Base-by-base conservation (phyloP, 2,797 vertebrate genomes). In the Phylloscopus collybita region DNA sequence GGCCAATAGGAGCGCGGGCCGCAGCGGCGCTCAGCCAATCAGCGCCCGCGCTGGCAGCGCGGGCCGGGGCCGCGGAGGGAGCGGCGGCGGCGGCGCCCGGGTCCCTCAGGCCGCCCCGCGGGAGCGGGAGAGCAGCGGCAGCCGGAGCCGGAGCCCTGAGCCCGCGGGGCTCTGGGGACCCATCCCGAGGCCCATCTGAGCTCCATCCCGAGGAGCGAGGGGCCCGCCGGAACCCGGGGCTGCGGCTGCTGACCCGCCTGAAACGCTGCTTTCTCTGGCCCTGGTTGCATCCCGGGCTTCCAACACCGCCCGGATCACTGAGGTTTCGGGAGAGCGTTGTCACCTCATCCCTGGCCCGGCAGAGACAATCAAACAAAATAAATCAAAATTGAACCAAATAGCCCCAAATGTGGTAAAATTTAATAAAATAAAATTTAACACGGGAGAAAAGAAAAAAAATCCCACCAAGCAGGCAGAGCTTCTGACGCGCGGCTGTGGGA, bases 241-340 rank as follows among this genome's bases (percentile, higher is more conserved):
- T 16, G 70, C 29, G 34, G 34, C 44, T 34, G 30, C n/a, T 6
- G 44, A 7, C 11, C 40, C 13, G 10, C 29, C 21, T 15, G 44
- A 53, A 9, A 8, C 12, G 32, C 59, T 49, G 18, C 34, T 70
- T 47, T 11, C 23, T 10, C 19, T 4, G 23, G 26, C 16, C 6
- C 16, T 3, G 47, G 9, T n/a, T 21, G 40, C 67, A 5, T 9
- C 16, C 29, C 8, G 13, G 12, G 16, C 26, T 69, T 21, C 60
- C 32, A 20, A 9, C 6, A 0, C 29, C 26, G n/a, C 23, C 13
- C 47, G 1, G 3, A 27, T 10, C 23, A 0, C n/a, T 15, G 50
- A 45, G 38, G 34, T 49, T 40, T 69, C 12, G 11, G 50, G 32
- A 64, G 29, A 69, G 29, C 6, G 1, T 34, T 20, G 56, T n/a